Conservation (phyloP, 2,113 vertebrate species). For the Pseudopodoces humilis region DNA sequence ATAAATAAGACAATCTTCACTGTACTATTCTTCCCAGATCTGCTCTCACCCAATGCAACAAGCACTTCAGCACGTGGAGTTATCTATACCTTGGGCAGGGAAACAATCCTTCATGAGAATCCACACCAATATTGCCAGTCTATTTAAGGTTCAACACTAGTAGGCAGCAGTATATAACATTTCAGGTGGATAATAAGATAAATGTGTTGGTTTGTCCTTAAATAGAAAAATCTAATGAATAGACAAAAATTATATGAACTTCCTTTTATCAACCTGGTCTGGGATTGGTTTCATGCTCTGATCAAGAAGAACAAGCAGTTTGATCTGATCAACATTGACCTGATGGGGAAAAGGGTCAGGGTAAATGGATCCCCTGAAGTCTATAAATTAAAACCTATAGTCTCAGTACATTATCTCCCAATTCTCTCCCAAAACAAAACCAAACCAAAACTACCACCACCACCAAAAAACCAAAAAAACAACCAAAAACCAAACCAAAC, state of each 20-base stretch:
- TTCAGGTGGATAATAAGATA: background rate
- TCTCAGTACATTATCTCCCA: background rate
- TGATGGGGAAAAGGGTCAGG: background rate
- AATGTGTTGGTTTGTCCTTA: background rate
- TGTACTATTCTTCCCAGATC: background rate
- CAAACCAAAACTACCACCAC: background rate
- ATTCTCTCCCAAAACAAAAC: background rate
- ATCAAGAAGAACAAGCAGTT: background rate
- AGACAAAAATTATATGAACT: background rate
- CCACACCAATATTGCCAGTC: background rate
- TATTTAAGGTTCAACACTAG: background rate
- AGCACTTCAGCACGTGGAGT: background rate
- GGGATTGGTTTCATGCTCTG: background rate
- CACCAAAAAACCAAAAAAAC: no score
- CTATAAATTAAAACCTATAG: background rate
- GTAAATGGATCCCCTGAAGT: background rate
- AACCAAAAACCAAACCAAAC: background rate
- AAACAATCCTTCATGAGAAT: background rate
- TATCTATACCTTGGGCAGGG: background rate
- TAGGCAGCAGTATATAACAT: background rate
- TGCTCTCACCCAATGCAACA: background rate
- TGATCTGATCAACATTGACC: background rate
- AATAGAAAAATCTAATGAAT: background rate
- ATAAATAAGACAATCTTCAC: background rate
- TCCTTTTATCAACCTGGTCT: background rate